Evolutionary conservation across 2,113 vertebrate genomes (phyloP).

Genomic region (Nycticryphes semicollaris): DNA sequence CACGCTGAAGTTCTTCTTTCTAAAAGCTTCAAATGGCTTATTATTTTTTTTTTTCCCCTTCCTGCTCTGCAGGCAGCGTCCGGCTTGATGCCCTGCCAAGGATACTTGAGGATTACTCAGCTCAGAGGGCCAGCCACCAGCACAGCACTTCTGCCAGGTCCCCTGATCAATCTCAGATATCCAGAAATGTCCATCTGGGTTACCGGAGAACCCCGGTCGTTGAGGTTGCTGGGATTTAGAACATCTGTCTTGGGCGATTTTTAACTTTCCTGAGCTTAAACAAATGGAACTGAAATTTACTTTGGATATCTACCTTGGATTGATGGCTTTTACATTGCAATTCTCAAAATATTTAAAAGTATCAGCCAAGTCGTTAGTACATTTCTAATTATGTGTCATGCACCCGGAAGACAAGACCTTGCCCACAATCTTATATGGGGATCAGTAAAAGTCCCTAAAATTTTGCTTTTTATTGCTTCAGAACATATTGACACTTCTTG

Average conservation of each 20-base stretch:
- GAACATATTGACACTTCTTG: background rate
- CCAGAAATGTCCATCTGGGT: background rate
- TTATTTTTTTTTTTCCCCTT: background rate
- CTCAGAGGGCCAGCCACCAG: background rate
- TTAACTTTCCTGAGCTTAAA: background rate
- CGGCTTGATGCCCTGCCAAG: background rate
- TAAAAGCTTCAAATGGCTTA: background rate
- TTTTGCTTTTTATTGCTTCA: background rate
- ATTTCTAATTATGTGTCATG: background rate
- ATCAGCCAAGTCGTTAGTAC: fast-evolving
- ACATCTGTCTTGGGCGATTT: background rate
- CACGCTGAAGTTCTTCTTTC: background rate
- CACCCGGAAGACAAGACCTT: background rate
- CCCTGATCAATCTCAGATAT: background rate
- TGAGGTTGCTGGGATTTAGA: background rate
- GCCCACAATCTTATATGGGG: fast-evolving
- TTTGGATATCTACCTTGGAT: background rate
- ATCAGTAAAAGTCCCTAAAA: background rate
- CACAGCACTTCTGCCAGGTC: background rate
- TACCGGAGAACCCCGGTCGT: background rate
- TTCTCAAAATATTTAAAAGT: background rate
- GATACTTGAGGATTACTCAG: background rate
- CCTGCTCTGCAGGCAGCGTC: background rate
- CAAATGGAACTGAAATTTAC: background rate
- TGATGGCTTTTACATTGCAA: background rate